A percentile compares a stretch with the other conserved stretches of the same genome.
phyloP scores from a whole-genome alignment of 2,888 invertebrate species.

The Isoperla grammatica region DNA sequence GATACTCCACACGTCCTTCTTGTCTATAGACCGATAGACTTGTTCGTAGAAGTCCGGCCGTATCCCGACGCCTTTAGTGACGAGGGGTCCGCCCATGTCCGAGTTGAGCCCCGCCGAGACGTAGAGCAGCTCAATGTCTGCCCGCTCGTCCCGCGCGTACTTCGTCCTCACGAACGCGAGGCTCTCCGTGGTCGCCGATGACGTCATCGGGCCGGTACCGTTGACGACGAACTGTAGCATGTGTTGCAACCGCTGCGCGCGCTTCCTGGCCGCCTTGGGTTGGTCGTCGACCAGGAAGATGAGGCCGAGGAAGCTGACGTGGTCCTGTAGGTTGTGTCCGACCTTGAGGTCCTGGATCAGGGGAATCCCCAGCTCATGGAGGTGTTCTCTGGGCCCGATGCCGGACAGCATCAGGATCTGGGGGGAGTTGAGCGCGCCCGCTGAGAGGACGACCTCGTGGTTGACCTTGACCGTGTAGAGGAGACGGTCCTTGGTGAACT shows the following conservation, averaged over 20 bases:
- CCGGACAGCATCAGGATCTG: conserved; percentile 51
- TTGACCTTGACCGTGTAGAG: conserved; percentile 35
- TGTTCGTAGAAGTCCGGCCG: not conserved
- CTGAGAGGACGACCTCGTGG: conserved; percentile 44
- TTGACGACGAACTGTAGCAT: conserved; percentile 39
- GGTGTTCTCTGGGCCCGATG: conserved; percentile 45
- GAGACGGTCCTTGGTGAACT: conserved; percentile 34
- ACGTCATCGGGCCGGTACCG: conserved; percentile 41
- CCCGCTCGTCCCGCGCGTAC: conserved; percentile 52
- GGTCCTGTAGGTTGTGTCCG: conserved; percentile 45
- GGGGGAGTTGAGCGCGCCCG: conserved; percentile 52
- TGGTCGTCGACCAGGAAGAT: conserved; percentile 38
- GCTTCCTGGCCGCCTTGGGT: conserved; percentile 30
- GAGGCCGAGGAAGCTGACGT: conserved; percentile 42
- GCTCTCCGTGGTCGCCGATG: conserved; percentile 46
- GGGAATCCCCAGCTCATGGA: conserved; percentile 39
- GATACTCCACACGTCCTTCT: conserved; percentile 41
- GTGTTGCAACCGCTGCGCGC: conserved; percentile 30
- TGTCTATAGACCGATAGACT: not conserved
- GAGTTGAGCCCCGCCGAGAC: conserved; percentile 71
- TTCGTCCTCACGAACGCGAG: conserved; percentile 44
- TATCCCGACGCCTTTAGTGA: not conserved
- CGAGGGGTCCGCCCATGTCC: conserved; percentile 63
- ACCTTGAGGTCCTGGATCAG: conserved; percentile 34
- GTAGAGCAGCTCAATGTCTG: conserved; percentile 76